phyloP scores from a whole-genome alignment of 1,140 invertebrate species.

The Lineus longissimus region DNA sequence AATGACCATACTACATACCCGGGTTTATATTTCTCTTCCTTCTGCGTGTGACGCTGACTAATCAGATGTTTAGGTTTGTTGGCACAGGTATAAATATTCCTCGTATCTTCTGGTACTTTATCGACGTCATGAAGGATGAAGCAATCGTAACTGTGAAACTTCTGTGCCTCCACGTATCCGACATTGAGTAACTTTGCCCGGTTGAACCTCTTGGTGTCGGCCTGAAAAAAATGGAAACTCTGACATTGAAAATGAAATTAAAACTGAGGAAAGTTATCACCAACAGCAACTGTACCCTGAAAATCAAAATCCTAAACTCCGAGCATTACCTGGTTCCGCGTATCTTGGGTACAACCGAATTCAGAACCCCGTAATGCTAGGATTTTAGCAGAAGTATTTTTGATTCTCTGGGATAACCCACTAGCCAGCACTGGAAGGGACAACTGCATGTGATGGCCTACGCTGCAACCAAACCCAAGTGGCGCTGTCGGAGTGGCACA shows the following conservation, averaged over 20 bases:
- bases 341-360: no score
- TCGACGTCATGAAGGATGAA: constrained; percentile 37
- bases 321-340: not conserved
- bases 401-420: no score
- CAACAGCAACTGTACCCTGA: not conserved
- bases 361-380: no score
- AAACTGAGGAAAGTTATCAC: not conserved
- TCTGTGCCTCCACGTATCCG: constrained; percentile 20
- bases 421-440: no score
- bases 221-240: not conserved
- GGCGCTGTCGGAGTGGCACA: no score
- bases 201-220: constrained; percentile 55
- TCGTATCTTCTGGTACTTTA: constrained; percentile 26
- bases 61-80: constrained; percentile 22
- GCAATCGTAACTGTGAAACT: constrained; percentile 17
- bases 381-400: no score
- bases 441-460: no score
- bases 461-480: no score
- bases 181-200: constrained; percentile 23
- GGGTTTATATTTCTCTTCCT: constrained; percentile 23
- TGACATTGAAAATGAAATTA: not conserved
- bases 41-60: not conserved
- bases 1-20: no score
- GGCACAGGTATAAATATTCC: constrained; percentile 27
- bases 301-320: not conserved